phyloP scores from a whole-genome alignment of 2,797 vertebrate species.

The Trachops cirrhosus region DNA sequence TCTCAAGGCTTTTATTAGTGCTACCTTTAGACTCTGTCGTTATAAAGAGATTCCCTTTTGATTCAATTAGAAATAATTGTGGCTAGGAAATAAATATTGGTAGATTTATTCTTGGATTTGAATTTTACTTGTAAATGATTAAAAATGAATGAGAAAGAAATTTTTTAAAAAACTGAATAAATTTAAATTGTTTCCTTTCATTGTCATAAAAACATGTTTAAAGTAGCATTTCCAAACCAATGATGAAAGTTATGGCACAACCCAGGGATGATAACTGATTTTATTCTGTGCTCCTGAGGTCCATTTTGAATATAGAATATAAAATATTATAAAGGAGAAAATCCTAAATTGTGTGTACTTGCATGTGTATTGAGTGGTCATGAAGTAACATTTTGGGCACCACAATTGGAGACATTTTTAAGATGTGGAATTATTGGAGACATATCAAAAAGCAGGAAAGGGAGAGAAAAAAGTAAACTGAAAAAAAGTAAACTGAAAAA shows the following conservation, averaged over 20 bases:
- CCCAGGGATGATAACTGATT: not conserved
- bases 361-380: not conserved
- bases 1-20: not conserved
- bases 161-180: not conserved
- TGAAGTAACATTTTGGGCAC: not conserved
- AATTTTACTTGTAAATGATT: conserved; percentile 20
- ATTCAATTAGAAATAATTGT: conserved; percentile 21
- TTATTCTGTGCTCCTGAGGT: not conserved
- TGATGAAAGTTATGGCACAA: not conserved
- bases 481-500: not conserved
- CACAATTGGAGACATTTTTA: conserved; percentile 13
- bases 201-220: not conserved
- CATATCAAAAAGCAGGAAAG: not conserved
- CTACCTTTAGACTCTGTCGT: not conserved
- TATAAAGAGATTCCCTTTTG: not conserved
- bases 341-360: not conserved
- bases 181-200: not conserved
- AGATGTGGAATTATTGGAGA: not conserved
- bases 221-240: conserved; percentile 1
- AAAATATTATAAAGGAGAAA: not conserved
- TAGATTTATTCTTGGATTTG: conserved; percentile 22
- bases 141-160: not conserved
- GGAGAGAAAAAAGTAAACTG: not conserved
- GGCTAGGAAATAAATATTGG: conserved; percentile 35
- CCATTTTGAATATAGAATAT: not conserved